Conservation (phyloP, 2,888 invertebrate genomes). For the Nomada ferruginata region DNA sequence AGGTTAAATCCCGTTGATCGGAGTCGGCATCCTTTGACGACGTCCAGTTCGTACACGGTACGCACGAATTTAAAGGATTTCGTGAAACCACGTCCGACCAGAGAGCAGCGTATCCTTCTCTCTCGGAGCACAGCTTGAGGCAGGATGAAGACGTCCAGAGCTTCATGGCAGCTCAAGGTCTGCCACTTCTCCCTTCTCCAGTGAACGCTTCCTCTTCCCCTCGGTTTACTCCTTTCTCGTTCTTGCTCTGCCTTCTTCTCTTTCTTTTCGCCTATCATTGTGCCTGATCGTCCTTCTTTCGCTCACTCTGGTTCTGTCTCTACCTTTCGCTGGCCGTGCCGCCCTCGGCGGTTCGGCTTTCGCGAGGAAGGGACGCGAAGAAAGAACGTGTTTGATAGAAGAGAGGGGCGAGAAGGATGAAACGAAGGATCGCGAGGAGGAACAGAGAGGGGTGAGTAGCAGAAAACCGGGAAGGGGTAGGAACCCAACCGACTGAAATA, state of each 20-base stretch:
- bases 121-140: slow-evolving; percentile 75
- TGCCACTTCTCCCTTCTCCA: slow-evolving; percentile 78
- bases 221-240: not conserved
- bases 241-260: slow-evolving; percentile 30
- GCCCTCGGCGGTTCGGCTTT: slow-evolving; percentile 63
- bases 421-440: slow-evolving; percentile 16
- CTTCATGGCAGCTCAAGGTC: slow-evolving; percentile 84
- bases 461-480: slow-evolving; percentile 64
- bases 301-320: slow-evolving; percentile 22
- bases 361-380: slow-evolving; percentile 35
- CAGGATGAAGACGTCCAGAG: slow-evolving; percentile 84
- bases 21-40: slow-evolving; percentile 68
- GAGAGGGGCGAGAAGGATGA: slow-evolving; percentile 57
- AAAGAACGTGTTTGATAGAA: slow-evolving; percentile 30
- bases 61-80: slow-evolving; percentile 74
- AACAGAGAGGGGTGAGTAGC: slow-evolving; percentile 46
- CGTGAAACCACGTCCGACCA: slow-evolving; percentile 66
- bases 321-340: slow-evolving; percentile 20
- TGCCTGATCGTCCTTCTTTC: slow-evolving; percentile 29
- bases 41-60: slow-evolving; percentile 54
- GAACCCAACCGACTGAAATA: slow-evolving; percentile 81
- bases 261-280: slow-evolving; percentile 25
- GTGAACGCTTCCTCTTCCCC: slow-evolving; percentile 63
- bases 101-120: slow-evolving; percentile 61
- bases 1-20: slow-evolving; percentile 60